Evolutionary conservation across 2,888 invertebrate species (phyloP).

Genomic region (Drosophila affinis): DNA sequence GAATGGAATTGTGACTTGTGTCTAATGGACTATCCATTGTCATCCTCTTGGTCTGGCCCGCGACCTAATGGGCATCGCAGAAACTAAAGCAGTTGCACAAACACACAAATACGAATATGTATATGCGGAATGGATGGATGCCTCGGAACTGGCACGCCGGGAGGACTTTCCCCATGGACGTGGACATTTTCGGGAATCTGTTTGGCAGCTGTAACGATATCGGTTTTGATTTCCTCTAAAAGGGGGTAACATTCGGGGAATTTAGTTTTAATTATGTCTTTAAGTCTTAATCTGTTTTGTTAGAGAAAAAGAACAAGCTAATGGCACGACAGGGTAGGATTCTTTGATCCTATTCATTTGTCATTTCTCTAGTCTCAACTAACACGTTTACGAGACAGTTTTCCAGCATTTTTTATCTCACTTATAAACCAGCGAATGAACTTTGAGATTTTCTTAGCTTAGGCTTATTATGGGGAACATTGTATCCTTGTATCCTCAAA

Average conservation of each 20-base stretch:
- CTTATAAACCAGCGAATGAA: too few species aligned
- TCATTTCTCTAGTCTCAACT: too few species aligned
- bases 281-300: not conserved
- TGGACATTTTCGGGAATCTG: conserved; percentile 2
- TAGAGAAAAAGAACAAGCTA: not conserved
- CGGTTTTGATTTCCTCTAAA: not conserved
- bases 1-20: conserved; percentile 53
- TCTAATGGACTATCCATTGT: conserved; percentile 67
- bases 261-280: not conserved
- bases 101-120: conserved; percentile 55
- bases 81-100: conserved; percentile 67
- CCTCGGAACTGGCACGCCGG: not conserved
- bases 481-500: too few species aligned
- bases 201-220: conserved; percentile 21
- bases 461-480: too few species aligned
- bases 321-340: not conserved
- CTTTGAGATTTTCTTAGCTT: too few species aligned
- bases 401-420: too few species aligned
- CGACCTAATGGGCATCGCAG: conserved; percentile 68
- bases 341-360: not conserved
- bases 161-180: not conserved
- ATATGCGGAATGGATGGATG: too few species aligned
- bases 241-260: not conserved
- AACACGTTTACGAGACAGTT: too few species aligned
- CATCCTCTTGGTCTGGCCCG: conserved; percentile 29